A percentile compares a stretch with the other conserved stretches of the same genome.
Evolutionary conservation across 2,113 vertebrate genomes (phyloP).

Genomic region (Colaptes auratus): DNA sequence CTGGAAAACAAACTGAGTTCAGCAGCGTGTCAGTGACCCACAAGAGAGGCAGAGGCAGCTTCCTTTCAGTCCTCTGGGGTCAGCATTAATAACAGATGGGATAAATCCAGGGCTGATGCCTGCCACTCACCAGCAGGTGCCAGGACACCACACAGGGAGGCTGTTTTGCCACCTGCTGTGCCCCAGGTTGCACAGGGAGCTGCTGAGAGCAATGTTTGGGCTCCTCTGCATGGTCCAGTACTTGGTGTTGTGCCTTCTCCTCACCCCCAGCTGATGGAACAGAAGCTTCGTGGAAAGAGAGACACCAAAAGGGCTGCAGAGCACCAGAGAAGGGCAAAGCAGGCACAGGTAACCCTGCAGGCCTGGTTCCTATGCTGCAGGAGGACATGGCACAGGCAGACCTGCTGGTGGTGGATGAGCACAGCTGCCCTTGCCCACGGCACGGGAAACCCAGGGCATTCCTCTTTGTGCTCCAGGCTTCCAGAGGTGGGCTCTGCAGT

Average conservation of each 20-base stretch:
- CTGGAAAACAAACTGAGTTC: slow-evolving; percentile 61
- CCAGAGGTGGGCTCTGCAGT: neutral
- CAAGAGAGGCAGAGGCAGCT: slow-evolving; percentile 9
- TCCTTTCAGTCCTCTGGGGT: neutral
- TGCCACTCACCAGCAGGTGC: neutral
- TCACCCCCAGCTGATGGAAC: fast-evolving
- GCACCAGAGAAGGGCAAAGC: neutral
- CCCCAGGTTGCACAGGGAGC: neutral
- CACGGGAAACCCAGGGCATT: fast-evolving
- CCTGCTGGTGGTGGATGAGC: neutral
- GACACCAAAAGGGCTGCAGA: neutral
- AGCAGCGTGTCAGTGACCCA: slow-evolving; percentile 22
- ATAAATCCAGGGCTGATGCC: neutral
- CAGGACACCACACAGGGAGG: neutral
- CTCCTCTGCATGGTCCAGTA: fast-evolving
- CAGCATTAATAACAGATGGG: slow-evolving; percentile 45
- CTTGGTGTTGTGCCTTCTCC: fast-evolving
- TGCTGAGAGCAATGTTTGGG: neutral
- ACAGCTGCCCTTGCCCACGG: neutral
- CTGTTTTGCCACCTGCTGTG: neutral
- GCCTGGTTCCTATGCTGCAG: neutral
- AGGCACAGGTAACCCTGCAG: neutral
- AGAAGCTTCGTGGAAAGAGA: neutral
- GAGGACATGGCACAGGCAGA: neutral
- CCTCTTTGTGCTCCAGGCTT: neutral